Evolutionary conservation across 2,797 vertebrate species (phyloP).

Genomic region (Triplophysa yarkandensis): DNA sequence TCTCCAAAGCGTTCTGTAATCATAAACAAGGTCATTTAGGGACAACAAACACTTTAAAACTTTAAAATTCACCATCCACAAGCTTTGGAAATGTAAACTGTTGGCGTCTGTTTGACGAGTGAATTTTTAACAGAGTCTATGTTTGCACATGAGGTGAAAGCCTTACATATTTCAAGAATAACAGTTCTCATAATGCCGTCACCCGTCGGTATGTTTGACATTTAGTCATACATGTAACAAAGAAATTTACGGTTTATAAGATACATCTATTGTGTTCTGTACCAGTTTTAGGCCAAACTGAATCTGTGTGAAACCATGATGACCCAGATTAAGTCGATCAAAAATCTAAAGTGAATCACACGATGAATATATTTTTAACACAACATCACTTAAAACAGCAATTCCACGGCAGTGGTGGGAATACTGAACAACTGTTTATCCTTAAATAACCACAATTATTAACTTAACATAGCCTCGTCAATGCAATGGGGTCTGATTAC

Average conservation of each 20-base stretch:
- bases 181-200: neutral
- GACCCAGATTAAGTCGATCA: too few relatives aligned
- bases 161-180: neutral
- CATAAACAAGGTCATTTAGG: neutral
- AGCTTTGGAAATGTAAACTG: neutral
- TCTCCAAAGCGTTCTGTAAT: neutral
- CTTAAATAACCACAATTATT: constrained; percentile 60
- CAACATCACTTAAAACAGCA: neutral
- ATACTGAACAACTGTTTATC: constrained; percentile 55
- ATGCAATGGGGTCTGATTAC: constrained; percentile 56
- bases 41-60: neutral
- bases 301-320: neutral
- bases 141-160: neutral
- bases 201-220: neutral
- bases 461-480: constrained; percentile 41
- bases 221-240: neutral
- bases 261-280: neutral
- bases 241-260: neutral
- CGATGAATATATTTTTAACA: neutral
- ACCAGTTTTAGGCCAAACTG: neutral
- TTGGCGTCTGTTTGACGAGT: neutral
- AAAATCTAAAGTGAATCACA: neutral
- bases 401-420: constrained; percentile 22
- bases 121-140: neutral
- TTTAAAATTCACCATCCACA: neutral